These are phyloP conservation scores for Drosophila neonasuta DNA, from an alignment of 2,888 invertebrate genomes.

Conservation along the genomic window DNA sequence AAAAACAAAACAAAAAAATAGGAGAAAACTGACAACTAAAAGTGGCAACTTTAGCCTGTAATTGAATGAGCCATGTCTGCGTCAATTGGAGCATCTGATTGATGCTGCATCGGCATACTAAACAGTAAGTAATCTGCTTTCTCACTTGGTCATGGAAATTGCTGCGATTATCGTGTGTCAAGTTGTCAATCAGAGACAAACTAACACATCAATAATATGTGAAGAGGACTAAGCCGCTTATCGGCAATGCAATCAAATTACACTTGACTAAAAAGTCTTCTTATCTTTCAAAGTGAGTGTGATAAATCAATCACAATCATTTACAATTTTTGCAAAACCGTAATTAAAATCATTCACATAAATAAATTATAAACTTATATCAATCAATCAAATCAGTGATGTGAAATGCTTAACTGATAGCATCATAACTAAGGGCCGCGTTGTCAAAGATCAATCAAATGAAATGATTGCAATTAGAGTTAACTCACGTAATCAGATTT, in stretches of 20 bases:
- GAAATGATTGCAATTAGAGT: neutral
- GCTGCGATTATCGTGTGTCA: conserved; percentile 2
- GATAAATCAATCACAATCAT: conserved; percentile 59
- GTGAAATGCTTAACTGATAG: neutral
- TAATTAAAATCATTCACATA: too few species aligned
- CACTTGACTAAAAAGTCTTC: conserved; percentile 27
- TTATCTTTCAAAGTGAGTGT: conserved; percentile 47
- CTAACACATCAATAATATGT: conserved; percentile 1
- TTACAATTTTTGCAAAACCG: too few species aligned
- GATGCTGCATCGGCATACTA: neutral
- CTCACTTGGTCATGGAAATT: neutral
- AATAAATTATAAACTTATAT: neutral
- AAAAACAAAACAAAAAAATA: neutral
- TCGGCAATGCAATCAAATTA: conserved; percentile 49
- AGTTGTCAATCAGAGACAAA: conserved; percentile 8
- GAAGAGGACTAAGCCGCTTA: conserved; percentile 25
- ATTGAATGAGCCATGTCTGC: conserved; percentile 4
- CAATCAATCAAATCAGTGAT: neutral
- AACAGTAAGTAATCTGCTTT: neutral
- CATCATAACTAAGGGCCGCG: neutral
- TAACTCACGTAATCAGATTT: neutral
- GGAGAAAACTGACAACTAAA: neutral
- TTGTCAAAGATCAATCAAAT: neutral
- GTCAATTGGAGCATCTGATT: neutral
- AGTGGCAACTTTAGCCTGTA: neutral